Evolutionary conservation across 2,888 invertebrate genomes (phyloP).

Genomic region (Pardosa pseudoannulata): DNA sequence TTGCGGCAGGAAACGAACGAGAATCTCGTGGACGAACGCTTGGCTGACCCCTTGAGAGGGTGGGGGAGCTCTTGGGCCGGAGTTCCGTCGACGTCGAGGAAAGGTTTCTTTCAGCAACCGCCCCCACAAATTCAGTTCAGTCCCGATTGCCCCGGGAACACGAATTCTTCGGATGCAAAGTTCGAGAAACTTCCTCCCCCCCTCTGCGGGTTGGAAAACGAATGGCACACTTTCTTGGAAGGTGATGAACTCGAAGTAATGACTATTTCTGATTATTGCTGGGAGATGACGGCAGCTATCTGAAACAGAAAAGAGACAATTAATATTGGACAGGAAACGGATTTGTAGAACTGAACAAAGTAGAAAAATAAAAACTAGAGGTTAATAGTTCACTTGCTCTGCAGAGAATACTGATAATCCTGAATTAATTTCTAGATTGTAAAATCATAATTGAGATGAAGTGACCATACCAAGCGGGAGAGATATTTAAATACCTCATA

Average conservation of each 20-base stretch:
- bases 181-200: too few species aligned
- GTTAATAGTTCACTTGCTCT: too few species aligned
- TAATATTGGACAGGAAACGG: too few species aligned
- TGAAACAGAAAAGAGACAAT: not conserved
- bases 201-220: not conserved
- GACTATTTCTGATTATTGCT: not conserved
- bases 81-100: conserved; percentile 36
- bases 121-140: not conserved
- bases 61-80: conserved; percentile 28
- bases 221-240: not conserved
- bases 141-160: not conserved
- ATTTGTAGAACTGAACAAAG: too few species aligned
- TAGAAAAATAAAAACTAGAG: too few species aligned
- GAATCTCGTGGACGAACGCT: conserved; percentile 38
- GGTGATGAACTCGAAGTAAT: not conserved
- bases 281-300: not conserved
- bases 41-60: conserved; percentile 30
- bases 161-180: not conserved
- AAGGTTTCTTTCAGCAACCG: conserved; percentile 1
- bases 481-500: too few species aligned
- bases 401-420: too few species aligned
- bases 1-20: not conserved
- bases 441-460: too few species aligned
- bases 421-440: too few species aligned
- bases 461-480: too few species aligned